These are phyloP conservation scores for Irena cyanogastra DNA, from an alignment of 2,113 vertebrate species.

Conservation along the genomic window DNA sequence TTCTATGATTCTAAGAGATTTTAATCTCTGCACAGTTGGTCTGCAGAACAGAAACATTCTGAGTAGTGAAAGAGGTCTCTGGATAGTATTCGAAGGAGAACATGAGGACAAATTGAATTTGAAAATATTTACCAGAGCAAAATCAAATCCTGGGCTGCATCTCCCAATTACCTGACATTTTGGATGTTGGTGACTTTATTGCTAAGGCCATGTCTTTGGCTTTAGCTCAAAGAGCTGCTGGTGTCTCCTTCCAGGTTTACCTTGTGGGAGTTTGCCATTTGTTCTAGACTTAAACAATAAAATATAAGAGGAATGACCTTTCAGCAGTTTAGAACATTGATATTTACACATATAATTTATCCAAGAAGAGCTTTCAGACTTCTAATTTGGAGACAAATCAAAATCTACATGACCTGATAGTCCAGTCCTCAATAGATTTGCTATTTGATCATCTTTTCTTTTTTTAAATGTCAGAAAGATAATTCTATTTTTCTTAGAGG, in stretches of 20 bases:
- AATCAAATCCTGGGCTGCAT: background rate
- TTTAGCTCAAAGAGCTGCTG: background rate
- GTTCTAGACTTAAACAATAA: constrained; percentile 9
- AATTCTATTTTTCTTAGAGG: background rate
- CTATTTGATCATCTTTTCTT: background rate
- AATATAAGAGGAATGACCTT: background rate
- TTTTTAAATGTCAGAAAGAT: background rate
- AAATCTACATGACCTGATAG: background rate
- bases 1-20: background rate
- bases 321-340: background rate
- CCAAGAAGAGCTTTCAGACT: background rate
- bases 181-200: background rate
- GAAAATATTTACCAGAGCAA: background rate
- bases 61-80: background rate
- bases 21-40: background rate
- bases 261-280: background rate
- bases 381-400: background rate
- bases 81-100: background rate
- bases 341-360: background rate
- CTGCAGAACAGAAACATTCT: background rate
- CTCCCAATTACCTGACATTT: background rate
- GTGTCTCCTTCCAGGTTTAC: background rate
- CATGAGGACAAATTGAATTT: background rate
- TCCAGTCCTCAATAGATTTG: background rate
- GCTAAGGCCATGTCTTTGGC: background rate